Evolutionary conservation across 2,888 invertebrate species (phyloP), one percentile per base, ranked within the genome.

Genomic region (Macrosoma leucophasiata): DNA sequence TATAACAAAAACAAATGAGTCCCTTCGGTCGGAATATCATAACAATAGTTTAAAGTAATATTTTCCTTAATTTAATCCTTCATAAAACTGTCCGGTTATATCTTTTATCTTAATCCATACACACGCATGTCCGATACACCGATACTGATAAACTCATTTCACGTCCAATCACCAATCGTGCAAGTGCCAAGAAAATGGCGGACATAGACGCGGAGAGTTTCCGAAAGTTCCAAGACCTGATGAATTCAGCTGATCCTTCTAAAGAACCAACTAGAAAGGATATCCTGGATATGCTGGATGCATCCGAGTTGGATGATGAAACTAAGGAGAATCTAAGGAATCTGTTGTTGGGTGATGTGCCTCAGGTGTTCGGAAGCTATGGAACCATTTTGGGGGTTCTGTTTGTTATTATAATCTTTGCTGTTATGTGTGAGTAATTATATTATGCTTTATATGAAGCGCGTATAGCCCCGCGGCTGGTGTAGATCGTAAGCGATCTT

Each of bases 291-390:
- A 65, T 89, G 61, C 64, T 91, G 12, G 86, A 91, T 11, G 61
- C 76, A 0, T 78, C 89, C 50, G 88, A 86, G 2, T 55, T 91
- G 2, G 71, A 85, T 29, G 90, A 90, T 3, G 88, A 88, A 12
- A 86, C 89, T 30, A 89, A 86, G 43, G 86, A 86, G n/a, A 84
- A 74, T 31, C 50, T 91, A 11, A 82, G 75, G 33, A 73, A 73
- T 1, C 76, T 86, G 58, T 53, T 90, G 27, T 62, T 77, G 1
- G 85, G 78, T 1, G 71, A 82, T 24, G 67, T 70, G 28, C 82
- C 66, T 0, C 69, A 63, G 50, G 65, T 78, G 1, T 67, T 81
- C 8, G 78, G 72, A 0, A 52, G 59, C 2, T 52, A 58, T 3
- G 66, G 75, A 0, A 55, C 66, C 0, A 14, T 61, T 1, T 33